Evolutionary conservation across 2,797 vertebrate genomes (phyloP), one percentile per base, ranked within the genome.

Genomic region (Distichodus sexfasciatus): DNA sequence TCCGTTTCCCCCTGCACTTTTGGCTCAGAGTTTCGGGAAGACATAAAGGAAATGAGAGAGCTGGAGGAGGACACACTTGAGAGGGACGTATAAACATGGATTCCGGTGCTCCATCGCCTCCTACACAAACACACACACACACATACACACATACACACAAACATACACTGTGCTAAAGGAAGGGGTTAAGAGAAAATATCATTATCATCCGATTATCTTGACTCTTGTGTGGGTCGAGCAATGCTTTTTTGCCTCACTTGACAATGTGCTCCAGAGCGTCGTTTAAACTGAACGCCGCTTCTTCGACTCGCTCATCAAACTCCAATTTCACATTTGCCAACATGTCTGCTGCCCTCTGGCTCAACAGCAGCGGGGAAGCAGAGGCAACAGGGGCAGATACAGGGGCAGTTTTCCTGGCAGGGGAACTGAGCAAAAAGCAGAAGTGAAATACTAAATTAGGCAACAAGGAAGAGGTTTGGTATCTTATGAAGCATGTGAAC

Each of bases 241-340:
- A 40, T 8, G n/a, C 10, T 3, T 40, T 4, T 11, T 4, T 11
- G 38, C n/a, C 36, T 41, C 86, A 87, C 90, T 85, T 91, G 40
- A 83, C 76, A 31, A 85, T 76, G 55, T 54, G 78, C 60, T 87
- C 86, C 53, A 93, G 80, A 47, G 79, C 79, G 69, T 88, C 86
- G 43, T 80, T 81, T 44, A 90, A 83, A 80, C 66, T 72, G 67
- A 62, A 68, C 44, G 83, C 74, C 3, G 83, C 80, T 71, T 88
- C 88, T 68, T 89, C 85, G 23, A 44, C 59, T 15, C 85, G 28
- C 0, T 85, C 80, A n/a, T 79, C 75, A 71, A 92, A 91, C 59
- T 81, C 86, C 15, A 86, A 79, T 63, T 78, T 87, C 79, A 84
- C 71, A 48, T 72, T 19, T 0, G 9, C 63, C 24, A 82, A 75